A percentile compares a stretch with the other conserved stretches of the same genome.
Evolutionary conservation across 2,113 vertebrate genomes (phyloP).

Genomic region (Callopanchax toddi): DNA sequence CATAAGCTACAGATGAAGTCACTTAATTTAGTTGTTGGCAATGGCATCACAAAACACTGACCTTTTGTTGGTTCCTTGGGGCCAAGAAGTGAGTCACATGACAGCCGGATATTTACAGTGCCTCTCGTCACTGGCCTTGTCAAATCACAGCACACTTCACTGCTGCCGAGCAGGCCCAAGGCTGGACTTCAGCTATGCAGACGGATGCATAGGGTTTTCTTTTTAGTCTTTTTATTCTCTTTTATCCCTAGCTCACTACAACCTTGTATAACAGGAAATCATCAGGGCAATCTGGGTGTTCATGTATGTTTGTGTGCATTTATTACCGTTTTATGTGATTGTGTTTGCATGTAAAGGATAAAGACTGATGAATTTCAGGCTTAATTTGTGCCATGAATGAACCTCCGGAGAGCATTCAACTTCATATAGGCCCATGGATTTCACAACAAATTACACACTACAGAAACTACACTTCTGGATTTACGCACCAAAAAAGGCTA

Average conservation of each 20-base stretch:
- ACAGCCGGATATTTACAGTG: constrained; percentile 74
- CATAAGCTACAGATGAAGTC: constrained; percentile 68
- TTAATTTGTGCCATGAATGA: constrained; percentile 65
- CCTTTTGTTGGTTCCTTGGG: constrained; percentile 74
- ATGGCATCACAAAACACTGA: constrained; percentile 76
- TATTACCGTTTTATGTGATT: constrained; percentile 14
- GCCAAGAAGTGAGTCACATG: constrained; percentile 76
- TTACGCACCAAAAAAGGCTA: neutral
- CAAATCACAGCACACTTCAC: constrained; percentile 77
- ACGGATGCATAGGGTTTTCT: constrained; percentile 55
- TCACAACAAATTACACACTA: constrained; percentile 47
- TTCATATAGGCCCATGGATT: constrained; percentile 40
- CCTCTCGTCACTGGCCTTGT: constrained; percentile 77
- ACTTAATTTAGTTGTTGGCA: constrained; percentile 74
- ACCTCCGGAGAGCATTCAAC: constrained; percentile 53
- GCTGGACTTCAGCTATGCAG: constrained; percentile 60
- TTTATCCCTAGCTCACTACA: constrained; percentile 37
- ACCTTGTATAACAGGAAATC: constrained; percentile 36
- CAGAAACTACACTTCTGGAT: constrained; percentile 40
- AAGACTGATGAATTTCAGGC: constrained; percentile 59
- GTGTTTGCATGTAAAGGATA: too few species aligned
- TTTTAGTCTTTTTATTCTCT: constrained; percentile 36
- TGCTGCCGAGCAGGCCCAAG: constrained; percentile 56
- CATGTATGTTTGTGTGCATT: constrained; percentile 25
- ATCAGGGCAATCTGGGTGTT: constrained; percentile 24